Conservation (phyloP, 1,140 invertebrate species). For the Tetramorium simillimum region DNA sequence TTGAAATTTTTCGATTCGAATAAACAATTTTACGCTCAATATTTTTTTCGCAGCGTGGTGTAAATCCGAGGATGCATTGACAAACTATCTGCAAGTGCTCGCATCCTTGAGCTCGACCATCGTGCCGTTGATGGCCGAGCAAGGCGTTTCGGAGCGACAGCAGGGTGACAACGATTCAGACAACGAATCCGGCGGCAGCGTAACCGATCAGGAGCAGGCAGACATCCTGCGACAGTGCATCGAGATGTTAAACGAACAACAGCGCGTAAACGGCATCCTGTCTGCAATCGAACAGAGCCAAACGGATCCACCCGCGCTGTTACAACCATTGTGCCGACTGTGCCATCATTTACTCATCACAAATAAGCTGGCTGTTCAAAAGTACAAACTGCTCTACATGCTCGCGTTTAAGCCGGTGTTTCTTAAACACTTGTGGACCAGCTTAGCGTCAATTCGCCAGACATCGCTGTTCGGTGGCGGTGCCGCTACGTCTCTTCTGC, state of each 20-base stretch:
- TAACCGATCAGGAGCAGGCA: conserved; percentile 80
- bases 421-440: conserved; percentile 92
- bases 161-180: conserved; percentile 75
- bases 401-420: conserved; percentile 94
- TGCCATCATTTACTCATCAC: conserved; percentile 92
- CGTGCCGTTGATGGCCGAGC: conserved; percentile 58
- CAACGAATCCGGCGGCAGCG: conserved; percentile 79
- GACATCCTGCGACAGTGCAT: conserved; percentile 85
- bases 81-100: conserved; percentile 83
- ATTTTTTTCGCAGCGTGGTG: conserved; percentile 68
- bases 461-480: conserved; percentile 88
- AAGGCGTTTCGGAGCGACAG: conserved; percentile 42
- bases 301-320: conserved; percentile 85
- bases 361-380: conserved; percentile 91
- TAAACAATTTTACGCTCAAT: neutral
- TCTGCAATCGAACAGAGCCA: conserved; percentile 87
- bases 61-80: conserved; percentile 73
- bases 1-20: neutral
- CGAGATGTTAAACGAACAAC: conserved; percentile 88
- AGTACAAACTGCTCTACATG: conserved; percentile 94
- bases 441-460: conserved; percentile 85
- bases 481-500: conserved; percentile 88
- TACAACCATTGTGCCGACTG: conserved; percentile 90
- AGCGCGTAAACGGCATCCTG: conserved; percentile 88
- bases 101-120: conserved; percentile 80